Percentiles rank a stretch among this genome's conserved stretches.
Evolutionary conservation across 2,888 invertebrate species (phyloP).

Genomic region (Notocelia uddmanniana): DNA sequence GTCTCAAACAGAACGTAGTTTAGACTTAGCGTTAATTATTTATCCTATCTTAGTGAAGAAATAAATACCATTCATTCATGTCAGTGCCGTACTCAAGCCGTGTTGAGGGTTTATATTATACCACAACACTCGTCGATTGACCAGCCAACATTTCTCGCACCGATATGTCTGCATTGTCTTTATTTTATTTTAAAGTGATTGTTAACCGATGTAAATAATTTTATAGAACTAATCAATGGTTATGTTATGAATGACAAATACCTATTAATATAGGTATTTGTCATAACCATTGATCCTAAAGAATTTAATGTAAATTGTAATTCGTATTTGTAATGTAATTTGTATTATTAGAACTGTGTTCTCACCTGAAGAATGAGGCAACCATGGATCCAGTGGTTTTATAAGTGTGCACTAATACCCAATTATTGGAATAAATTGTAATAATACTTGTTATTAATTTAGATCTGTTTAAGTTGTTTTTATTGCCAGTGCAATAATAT

Average conservation of each 20-base stretch:
- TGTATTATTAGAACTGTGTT: background rate
- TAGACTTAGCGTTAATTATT: background rate
- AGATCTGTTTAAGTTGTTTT: slow-evolving; percentile 19
- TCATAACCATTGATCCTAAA: too few relatives aligned
- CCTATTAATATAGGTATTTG: too few relatives aligned
- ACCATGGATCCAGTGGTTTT: slow-evolving; percentile 31
- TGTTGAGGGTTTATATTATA: too few relatives aligned
- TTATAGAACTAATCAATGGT: background rate
- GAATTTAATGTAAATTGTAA: background rate
- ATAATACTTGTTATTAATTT: slow-evolving; percentile 18
- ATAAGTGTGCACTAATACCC: slow-evolving; percentile 7
- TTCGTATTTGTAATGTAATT: background rate
- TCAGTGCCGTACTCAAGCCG: slow-evolving; percentile 18
- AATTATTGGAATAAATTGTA: background rate
- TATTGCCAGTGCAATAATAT: slow-evolving; percentile 38
- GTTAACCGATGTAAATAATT: slow-evolving; percentile 14
- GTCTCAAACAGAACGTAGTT: slow-evolving; percentile 12
- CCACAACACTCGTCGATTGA: background rate
- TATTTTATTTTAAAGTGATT: slow-evolving; percentile 19
- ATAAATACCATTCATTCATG: slow-evolving; percentile 24
- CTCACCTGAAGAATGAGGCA: background rate
- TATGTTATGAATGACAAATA: slow-evolving; percentile 1
- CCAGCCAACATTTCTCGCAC: background rate
- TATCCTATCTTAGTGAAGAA: slow-evolving; percentile 1
- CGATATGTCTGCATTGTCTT: slow-evolving; percentile 27